A percentile compares a stretch with the other conserved stretches of the same genome.
These are phyloP conservation scores for Pristionchus arcanus DNA, from an alignment of 2,888 invertebrate genomes.

Conservation along the genomic window DNA sequence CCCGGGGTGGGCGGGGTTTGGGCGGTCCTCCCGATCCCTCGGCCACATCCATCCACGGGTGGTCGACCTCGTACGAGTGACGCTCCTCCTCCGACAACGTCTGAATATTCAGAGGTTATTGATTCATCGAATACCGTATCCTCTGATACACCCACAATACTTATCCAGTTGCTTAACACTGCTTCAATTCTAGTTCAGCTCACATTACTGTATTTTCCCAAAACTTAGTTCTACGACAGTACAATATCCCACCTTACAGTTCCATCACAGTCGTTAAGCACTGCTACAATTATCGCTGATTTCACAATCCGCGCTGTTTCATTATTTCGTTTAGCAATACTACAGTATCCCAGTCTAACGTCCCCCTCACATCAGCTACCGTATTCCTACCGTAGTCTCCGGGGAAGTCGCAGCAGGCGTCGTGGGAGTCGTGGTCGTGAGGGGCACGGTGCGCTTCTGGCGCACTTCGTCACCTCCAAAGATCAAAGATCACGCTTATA, in stretches of 20 bases:
- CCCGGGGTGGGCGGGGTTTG: slow-evolving; percentile 12
- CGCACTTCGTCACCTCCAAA: slow-evolving; percentile 9
- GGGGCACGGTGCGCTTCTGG: slow-evolving; percentile 27
- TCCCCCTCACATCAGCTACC: background rate
- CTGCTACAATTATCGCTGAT: too few relatives aligned
- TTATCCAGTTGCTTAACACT: background rate
- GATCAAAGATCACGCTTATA: background rate
- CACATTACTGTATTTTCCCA: background rate
- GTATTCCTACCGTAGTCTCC: slow-evolving; percentile 25
- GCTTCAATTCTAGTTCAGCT: too few relatives aligned
- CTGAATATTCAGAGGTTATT: background rate
- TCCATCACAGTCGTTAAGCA: too few relatives aligned
- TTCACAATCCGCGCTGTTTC: too few relatives aligned
- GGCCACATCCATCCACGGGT: slow-evolving; percentile 17
- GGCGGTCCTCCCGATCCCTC: slow-evolving; percentile 39
- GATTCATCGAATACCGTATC: background rate
- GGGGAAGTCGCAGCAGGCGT: too few relatives aligned
- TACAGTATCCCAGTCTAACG: background rate
- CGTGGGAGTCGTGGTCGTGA: slow-evolving; percentile 9
- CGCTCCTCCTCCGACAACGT: slow-evolving; percentile 7
- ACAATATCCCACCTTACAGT: background rate
- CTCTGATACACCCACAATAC: background rate
- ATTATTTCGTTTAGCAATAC: too few relatives aligned
- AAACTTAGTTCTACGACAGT: background rate
- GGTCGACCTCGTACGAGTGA: slow-evolving; percentile 36